phyloP scores from a whole-genome alignment of 2,888 invertebrate species.

The Ctena decussata region DNA sequence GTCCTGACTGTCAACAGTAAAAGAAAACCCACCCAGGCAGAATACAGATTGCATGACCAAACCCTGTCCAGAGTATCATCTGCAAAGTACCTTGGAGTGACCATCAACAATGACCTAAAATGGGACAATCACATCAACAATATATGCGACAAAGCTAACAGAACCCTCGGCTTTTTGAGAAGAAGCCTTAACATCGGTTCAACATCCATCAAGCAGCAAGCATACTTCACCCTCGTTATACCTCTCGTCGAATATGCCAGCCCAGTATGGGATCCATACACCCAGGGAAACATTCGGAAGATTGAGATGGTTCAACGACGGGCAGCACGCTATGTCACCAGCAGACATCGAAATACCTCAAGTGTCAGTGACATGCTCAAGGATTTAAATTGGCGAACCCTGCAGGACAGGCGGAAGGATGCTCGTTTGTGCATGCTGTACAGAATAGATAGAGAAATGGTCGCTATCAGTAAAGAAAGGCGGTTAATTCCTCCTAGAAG shows the following conservation, averaged over 20 bases:
- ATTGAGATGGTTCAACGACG: too few species aligned
- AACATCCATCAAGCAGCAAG: too few species aligned
- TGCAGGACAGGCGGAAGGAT: background rate
- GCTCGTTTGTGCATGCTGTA: background rate
- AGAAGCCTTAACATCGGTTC: background rate
- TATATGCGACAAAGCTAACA: background rate
- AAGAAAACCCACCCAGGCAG: background rate
- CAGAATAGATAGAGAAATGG: background rate
- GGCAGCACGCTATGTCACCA: slow-evolving; percentile 22
- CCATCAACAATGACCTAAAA: slow-evolving; percentile 28
- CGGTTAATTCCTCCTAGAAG: too few species aligned
- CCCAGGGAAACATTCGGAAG: too few species aligned
- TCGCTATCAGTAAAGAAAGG: too few species aligned
- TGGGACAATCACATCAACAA: background rate
- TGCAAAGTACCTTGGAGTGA: slow-evolving; percentile 26
- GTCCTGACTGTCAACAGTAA: background rate
- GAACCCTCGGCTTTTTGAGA: too few species aligned
- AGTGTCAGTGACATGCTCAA: slow-evolving; percentile 25
- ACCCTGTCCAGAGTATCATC: background rate
- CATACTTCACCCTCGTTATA: slow-evolving; percentile 16
- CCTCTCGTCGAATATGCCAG: background rate
- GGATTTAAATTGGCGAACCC: background rate
- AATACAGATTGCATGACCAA: background rate
- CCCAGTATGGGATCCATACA: too few species aligned
- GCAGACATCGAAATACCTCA: slow-evolving; percentile 18